These are phyloP conservation scores for Trachymyrmex cornetzi DNA, from an alignment of 1,140 invertebrate species.

Conservation along the genomic window DNA sequence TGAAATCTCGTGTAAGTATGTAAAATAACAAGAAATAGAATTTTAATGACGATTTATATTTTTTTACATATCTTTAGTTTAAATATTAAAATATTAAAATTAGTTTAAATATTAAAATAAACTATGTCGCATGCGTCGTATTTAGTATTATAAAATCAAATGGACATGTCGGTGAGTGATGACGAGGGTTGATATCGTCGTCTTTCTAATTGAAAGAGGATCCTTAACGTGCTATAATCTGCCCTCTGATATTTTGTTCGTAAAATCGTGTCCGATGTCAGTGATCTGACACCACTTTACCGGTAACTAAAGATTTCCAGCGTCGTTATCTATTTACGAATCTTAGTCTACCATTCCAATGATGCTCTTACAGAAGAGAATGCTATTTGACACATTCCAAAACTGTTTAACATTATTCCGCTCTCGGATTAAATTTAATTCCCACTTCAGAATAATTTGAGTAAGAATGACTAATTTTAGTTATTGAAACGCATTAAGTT, in stretches of 20 bases:
- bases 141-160: constrained; percentile 26
- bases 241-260: constrained; percentile 36
- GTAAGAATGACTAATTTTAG: background rate
- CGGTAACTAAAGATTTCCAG: constrained; percentile 24
- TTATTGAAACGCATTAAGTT: background rate
- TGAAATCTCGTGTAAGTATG: background rate
- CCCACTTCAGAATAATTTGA: background rate
- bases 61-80: background rate
- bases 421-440: background rate
- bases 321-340: constrained; percentile 34
- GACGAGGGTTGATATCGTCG: constrained; percentile 10
- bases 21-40: background rate
- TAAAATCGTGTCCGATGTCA: constrained; percentile 19
- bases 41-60: background rate
- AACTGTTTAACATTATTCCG: background rate
- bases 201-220: constrained; percentile 53
- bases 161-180: background rate
- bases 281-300: constrained; percentile 38
- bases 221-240: constrained; percentile 38
- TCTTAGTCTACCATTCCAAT: background rate
- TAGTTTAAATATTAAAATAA: background rate
- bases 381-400: background rate
- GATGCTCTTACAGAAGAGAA: no score
- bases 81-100: background rate
- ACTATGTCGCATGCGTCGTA: background rate